phyloP scores from a whole-genome alignment of 92 coral and sea anemone species.

The Porites cylindrica region DNA sequence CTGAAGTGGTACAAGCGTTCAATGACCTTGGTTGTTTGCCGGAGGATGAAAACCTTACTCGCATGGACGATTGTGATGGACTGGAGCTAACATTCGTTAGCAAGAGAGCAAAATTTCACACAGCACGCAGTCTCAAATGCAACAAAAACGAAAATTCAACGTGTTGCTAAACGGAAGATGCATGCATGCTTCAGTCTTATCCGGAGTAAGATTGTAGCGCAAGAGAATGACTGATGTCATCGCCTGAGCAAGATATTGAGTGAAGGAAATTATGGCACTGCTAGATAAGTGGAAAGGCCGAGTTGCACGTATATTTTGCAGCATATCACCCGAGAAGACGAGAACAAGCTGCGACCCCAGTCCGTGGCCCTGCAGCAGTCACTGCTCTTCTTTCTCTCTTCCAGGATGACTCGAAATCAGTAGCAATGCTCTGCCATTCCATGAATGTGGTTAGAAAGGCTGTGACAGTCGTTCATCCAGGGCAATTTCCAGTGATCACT shows the following conservation, averaged over 20 bases:
- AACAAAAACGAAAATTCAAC: neutral
- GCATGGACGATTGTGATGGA: too few species aligned
- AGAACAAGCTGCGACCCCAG: slow-evolving; percentile 12
- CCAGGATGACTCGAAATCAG: slow-evolving; percentile 51
- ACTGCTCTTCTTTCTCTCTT: slow-evolving; percentile 54
- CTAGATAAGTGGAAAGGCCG: neutral
- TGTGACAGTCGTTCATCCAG: slow-evolving; percentile 15
- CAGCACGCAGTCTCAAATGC: neutral
- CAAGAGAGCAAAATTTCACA: too few species aligned
- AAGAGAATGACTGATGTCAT: too few species aligned
- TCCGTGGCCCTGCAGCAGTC: neutral
- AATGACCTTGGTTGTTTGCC: too few species aligned
- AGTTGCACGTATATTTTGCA: slow-evolving; percentile 3
- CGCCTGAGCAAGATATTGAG: too few species aligned
- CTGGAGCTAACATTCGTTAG: too few species aligned
- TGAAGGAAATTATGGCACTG: neutral
- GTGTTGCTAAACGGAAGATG: neutral
- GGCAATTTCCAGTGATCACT: slow-evolving; percentile 26
- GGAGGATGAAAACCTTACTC: too few species aligned
- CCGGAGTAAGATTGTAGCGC: neutral
- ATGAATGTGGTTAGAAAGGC: slow-evolving; percentile 23
- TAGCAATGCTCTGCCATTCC: slow-evolving; percentile 47
- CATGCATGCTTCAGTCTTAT: neutral
- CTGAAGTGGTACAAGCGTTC: too few species aligned
- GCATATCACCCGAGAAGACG: slow-evolving; percentile 39